Conservation (phyloP, 2,888 invertebrate species). For the Mesorhabditis spiculigera region DNA sequence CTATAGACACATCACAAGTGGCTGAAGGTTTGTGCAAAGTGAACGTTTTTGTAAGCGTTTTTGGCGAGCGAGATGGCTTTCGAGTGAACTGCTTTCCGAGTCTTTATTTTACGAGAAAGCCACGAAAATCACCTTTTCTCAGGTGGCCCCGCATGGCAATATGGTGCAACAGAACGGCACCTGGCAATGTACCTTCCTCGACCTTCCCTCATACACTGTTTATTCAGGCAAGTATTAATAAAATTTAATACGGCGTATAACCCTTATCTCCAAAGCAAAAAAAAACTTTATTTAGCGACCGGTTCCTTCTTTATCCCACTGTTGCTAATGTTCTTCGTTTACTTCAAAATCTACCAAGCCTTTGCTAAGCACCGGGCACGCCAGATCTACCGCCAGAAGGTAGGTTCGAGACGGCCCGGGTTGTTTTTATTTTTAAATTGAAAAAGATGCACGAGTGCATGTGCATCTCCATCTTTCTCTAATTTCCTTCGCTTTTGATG, state of each 20-base stretch:
- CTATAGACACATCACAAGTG: too few relatives aligned
- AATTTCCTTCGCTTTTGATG: not conserved
- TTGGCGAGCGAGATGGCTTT: too few relatives aligned
- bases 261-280: not conserved
- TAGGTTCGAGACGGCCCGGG: conserved; percentile 17
- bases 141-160: conserved; percentile 9
- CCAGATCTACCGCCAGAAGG: conserved; percentile 59
- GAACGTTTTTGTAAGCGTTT: too few relatives aligned
- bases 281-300: conserved; percentile 34
- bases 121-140: not conserved
- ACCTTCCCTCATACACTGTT: conserved; percentile 61
- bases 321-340: conserved; percentile 98
- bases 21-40: too few relatives aligned
- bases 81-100: too few relatives aligned
- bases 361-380: conserved; percentile 59
- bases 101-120: too few relatives aligned
- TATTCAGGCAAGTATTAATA: conserved; percentile 47
- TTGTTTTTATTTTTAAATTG: too few relatives aligned
- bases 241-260: not conserved
- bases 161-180: conserved; percentile 33
- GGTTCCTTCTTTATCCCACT: conserved; percentile 98
- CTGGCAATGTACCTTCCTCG: conserved; percentile 51
- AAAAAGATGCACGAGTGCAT: conserved; percentile 1
- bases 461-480: conserved; percentile 2
- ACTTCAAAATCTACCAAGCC: conserved; percentile 83